Conservation (phyloP, 2,113 vertebrate genomes). For the Petaurus breviceps region DNA sequence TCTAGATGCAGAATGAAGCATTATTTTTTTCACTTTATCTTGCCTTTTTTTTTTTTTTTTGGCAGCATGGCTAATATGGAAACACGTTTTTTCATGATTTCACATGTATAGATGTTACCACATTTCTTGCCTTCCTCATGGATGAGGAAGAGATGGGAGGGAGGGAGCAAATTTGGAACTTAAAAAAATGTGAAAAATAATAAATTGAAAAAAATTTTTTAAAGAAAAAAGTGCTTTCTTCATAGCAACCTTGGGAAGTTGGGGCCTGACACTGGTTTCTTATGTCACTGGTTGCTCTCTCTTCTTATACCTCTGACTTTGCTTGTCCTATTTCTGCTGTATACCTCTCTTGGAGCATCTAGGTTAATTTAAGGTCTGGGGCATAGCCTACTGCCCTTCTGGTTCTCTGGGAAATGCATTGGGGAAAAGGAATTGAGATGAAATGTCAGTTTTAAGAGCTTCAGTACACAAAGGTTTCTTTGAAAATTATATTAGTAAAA, state of each 20-base stretch:
- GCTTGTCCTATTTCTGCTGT: not conserved
- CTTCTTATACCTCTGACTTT: not conserved
- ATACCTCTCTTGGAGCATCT: not conserved
- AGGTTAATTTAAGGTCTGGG: not conserved
- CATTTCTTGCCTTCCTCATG: not conserved
- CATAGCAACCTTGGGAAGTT: not conserved
- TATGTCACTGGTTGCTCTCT: not conserved
- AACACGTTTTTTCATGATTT: not conserved
- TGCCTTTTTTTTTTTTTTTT: not conserved
- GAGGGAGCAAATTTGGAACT: not conserved
- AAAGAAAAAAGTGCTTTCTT: not conserved
- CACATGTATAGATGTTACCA: not conserved
- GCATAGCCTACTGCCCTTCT: not conserved
- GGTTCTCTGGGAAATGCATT: not conserved
- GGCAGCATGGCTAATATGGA: not conserved
- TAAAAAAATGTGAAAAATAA: not conserved
- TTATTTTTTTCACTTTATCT: not conserved
- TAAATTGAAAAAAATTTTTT: not conserved
- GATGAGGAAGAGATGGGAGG: not conserved
- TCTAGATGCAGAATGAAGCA: not conserved
- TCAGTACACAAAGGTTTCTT: not conserved
- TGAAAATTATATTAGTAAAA: not conserved
- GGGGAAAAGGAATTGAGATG: slow-evolving; percentile 18
- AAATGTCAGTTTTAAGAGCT: not conserved
- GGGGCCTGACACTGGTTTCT: not conserved